These are phyloP conservation scores for Neofelis nebulosa DNA, from an alignment of 2,113 vertebrate species.

Conservation along the genomic window DNA sequence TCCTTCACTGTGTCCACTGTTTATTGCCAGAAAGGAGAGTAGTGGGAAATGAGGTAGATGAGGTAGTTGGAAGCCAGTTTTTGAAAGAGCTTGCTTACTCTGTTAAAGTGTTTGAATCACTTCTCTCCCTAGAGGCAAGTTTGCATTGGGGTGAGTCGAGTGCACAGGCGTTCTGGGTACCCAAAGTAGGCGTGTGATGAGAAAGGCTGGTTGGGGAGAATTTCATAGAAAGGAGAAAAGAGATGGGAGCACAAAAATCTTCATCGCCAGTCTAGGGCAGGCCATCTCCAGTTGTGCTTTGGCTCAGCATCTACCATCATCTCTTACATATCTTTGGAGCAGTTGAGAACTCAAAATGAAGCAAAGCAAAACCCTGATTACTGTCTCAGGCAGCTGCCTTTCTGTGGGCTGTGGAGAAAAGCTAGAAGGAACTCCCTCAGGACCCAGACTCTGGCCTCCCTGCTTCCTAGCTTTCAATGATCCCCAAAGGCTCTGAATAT, in stretches of 20 bases:
- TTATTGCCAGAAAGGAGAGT: not conserved
- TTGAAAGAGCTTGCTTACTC: not conserved
- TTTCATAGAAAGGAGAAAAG: not conserved
- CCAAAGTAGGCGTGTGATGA: not conserved
- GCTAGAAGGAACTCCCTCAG: not conserved
- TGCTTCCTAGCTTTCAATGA: not conserved
- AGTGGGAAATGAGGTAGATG: not conserved
- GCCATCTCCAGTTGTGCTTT: not conserved
- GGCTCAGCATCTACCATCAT: not conserved
- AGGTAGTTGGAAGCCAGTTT: not conserved
- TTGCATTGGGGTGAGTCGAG: not conserved
- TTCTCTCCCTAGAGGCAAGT: not conserved
- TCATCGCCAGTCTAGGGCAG: not conserved
- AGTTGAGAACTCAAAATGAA: conserved; percentile 10
- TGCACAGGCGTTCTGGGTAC: not conserved
- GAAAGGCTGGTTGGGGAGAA: not conserved
- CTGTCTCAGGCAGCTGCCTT: not conserved
- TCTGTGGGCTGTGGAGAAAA: not conserved
- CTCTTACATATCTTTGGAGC: not conserved
- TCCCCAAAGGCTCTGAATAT: not conserved
- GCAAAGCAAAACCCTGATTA: not conserved
- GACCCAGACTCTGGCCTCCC: not conserved
- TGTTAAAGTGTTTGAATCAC: not conserved
- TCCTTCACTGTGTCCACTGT: not conserved
- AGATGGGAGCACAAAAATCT: not conserved